A percentile compares a stretch with the other conserved stretches of the same genome.
Evolutionary conservation across 2,113 vertebrate species (phyloP).

Genomic region (Leptodactylus fuscus): DNA sequence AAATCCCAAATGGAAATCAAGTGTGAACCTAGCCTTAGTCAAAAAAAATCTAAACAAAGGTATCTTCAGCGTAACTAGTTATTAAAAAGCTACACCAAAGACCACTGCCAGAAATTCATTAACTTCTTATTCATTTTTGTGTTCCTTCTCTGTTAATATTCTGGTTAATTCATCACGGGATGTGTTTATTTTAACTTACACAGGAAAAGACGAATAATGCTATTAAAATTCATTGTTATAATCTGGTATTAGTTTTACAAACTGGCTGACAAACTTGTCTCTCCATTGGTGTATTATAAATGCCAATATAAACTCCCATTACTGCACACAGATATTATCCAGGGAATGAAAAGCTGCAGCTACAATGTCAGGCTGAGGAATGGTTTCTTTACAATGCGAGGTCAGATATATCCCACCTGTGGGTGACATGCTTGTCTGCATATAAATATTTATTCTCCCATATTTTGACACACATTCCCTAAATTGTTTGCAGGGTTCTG

Average conservation of each 20-base stretch:
- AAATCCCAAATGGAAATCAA: too few species aligned
- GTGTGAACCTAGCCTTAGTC: too few species aligned
- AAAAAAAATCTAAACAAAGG: too few species aligned
- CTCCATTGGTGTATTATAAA: conserved; percentile 9
- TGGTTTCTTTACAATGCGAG: conserved; percentile 11
- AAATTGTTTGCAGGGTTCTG: not conserved
- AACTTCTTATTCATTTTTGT: not conserved
- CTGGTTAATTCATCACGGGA: not conserved
- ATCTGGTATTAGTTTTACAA: conserved; percentile 38
- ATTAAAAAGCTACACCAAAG: not conserved
- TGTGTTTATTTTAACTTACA: conserved; percentile 27
- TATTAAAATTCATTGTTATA: conserved; percentile 21
- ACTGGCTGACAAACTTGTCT: not conserved
- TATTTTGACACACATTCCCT: conserved; percentile 10
- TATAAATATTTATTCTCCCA: conserved; percentile 34
- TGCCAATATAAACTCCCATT: not conserved
- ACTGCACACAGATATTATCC: not conserved
- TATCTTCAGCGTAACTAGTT: not conserved
- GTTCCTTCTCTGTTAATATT: not conserved
- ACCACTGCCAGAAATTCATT: not conserved
- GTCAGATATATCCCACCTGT: conserved; percentile 28
- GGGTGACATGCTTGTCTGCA: not conserved
- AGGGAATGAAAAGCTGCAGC: not conserved
- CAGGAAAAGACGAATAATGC: not conserved
- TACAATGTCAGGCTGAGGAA: conserved; percentile 38